These are phyloP conservation scores for Danaus plexippus DNA, from an alignment of 1,140 invertebrate genomes.

Conservation along the genomic window DNA sequence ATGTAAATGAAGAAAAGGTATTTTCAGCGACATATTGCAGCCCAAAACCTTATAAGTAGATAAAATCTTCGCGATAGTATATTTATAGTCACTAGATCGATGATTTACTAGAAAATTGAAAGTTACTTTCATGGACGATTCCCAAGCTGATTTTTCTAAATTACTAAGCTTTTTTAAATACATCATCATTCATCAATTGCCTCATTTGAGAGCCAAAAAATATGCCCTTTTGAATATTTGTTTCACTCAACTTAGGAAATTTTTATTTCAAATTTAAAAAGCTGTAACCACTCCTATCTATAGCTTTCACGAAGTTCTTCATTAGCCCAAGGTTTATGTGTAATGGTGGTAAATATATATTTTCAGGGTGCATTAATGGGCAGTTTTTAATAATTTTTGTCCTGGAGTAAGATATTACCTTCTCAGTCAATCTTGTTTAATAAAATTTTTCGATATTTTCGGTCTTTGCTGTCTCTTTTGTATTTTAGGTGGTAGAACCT, in stretches of 20 bases:
- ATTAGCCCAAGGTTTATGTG: constrained; percentile 12
- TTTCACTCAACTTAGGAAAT: not conserved
- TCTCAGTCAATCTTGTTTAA: too few relatives aligned
- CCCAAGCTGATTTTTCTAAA: constrained; percentile 1
- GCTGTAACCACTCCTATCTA: not conserved
- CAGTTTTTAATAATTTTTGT: too few relatives aligned
- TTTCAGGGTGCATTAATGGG: constrained; percentile 2
- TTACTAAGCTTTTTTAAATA: not conserved
- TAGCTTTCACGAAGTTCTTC: constrained; percentile 11
- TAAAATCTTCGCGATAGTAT: constrained; percentile 4
- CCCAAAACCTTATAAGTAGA: constrained; percentile 4
- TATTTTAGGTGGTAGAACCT: too few relatives aligned
- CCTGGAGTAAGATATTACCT: too few relatives aligned
- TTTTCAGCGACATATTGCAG: not conserved
- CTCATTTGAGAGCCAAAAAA: not conserved
- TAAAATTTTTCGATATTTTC: not conserved
- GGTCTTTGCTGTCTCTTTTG: too few relatives aligned
- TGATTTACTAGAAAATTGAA: not conserved
- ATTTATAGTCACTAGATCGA: not conserved
- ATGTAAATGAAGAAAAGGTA: not conserved
- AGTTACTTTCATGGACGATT: not conserved
- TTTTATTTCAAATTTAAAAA: too few relatives aligned
- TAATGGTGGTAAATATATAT: constrained; percentile 8
- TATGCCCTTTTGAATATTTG: constrained; percentile 1
- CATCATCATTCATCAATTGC: not conserved